Percentiles rank a stretch among this genome's conserved stretches.
These are phyloP conservation scores for Leucoptera coffeella DNA, from an alignment of 2,888 invertebrate species.

Conservation along the genomic window DNA sequence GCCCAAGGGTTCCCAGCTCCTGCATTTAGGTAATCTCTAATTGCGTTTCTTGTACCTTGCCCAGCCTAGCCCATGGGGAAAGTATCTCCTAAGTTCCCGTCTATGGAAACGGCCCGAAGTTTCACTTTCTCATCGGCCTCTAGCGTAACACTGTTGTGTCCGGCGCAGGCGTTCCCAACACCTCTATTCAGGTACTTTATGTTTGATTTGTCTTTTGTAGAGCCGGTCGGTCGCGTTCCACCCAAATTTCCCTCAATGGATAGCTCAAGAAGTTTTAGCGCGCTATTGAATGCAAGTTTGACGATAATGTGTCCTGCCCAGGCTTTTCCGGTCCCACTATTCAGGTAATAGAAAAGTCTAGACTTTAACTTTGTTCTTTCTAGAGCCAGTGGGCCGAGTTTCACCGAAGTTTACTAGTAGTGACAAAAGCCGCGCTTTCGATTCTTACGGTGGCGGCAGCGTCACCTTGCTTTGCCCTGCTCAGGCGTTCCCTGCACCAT, in stretches of 20 bases:
- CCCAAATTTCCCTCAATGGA: slow-evolving; percentile 59
- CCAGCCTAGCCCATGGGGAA: slow-evolving; percentile 79
- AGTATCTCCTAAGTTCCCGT: slow-evolving; percentile 62
- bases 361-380: slow-evolving; percentile 9
- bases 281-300: slow-evolving; percentile 40
- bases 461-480: slow-evolving; percentile 63
- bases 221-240: slow-evolving; percentile 57
- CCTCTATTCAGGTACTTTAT: slow-evolving; percentile 61
- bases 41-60: too few relatives aligned
- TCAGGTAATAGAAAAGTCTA: slow-evolving; percentile 52
- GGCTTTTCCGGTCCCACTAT: slow-evolving; percentile 67
- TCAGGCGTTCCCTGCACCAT: slow-evolving; percentile 68
- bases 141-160: slow-evolving; percentile 59
- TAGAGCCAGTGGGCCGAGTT: slow-evolving; percentile 65
- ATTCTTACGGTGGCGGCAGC: slow-evolving; percentile 40
- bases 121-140: slow-evolving; percentile 38
- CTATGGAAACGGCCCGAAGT: slow-evolving; percentile 43
- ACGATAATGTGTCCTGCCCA: slow-evolving; percentile 70
- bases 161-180: slow-evolving; percentile 67
- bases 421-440: slow-evolving; percentile 60
- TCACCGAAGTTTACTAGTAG: slow-evolving; percentile 61
- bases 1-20: slow-evolving; percentile 61
- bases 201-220: slow-evolving; percentile 22
- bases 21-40: slow-evolving; percentile 37
- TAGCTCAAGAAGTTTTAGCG: slow-evolving; percentile 58